phyloP scores from a whole-genome alignment of 2,888 invertebrate species.

The Ectemnius cavifrons region DNA sequence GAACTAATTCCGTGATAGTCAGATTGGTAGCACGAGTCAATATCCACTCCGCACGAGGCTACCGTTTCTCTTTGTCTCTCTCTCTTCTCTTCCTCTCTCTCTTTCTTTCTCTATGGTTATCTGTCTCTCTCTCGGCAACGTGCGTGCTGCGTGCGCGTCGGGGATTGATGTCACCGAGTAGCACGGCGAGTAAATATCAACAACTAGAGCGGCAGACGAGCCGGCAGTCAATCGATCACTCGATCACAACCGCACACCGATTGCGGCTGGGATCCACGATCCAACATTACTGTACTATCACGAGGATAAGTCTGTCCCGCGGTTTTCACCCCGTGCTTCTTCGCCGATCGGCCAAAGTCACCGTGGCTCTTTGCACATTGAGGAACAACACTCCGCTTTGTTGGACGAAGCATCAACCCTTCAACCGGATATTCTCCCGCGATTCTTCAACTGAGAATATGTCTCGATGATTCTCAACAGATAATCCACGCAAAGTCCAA shows the following conservation, averaged over 20 bases:
- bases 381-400: constrained; percentile 19
- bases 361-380: constrained; percentile 25
- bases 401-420: constrained; percentile 24
- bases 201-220: not conserved
- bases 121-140: not conserved
- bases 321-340: not conserved
- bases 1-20: constrained; percentile 10
- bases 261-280: constrained; percentile 13
- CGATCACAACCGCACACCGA: constrained; percentile 30
- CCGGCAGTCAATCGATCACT: constrained; percentile 34
- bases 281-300: constrained; percentile 23
- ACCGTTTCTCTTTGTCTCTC: too few relatives aligned
- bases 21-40: constrained; percentile 11
- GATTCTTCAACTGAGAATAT: too few relatives aligned
- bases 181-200: not conserved
- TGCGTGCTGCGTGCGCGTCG: not conserved
- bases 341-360: constrained; percentile 41
- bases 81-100: too few relatives aligned
- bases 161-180: not conserved
- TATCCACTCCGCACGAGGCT: constrained; percentile 8
- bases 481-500: constrained; percentile 25
- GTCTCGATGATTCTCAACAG: not conserved
- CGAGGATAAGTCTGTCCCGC: not conserved
- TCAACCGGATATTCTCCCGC: not conserved
- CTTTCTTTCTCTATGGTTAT: not conserved